phyloP scores from a whole-genome alignment of 2,888 invertebrate genomes.

The Watsonalla cultraria region DNA sequence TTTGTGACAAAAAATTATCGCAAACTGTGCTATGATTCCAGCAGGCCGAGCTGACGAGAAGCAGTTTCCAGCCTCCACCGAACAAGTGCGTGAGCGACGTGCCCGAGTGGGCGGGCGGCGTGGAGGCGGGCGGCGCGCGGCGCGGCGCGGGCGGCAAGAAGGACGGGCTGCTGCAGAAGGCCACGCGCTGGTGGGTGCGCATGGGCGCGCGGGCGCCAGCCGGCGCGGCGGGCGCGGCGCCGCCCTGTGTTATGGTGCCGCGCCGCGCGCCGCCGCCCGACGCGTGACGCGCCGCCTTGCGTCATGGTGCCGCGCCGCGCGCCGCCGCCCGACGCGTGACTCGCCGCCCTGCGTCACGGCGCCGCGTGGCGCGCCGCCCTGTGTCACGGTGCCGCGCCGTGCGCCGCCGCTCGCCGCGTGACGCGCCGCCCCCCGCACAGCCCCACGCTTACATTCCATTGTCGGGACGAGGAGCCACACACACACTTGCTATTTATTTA shows the following conservation, averaged over 20 bases:
- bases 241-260: conserved; percentile 31
- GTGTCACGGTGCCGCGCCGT: conserved; percentile 25
- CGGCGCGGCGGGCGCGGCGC: conserved; percentile 21
- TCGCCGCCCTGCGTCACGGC: conserved; percentile 44
- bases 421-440: conserved; percentile 49
- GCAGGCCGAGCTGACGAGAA: conserved; percentile 84
- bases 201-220: conserved; percentile 61
- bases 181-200: conserved; percentile 74
- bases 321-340: conserved; percentile 39
- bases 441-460: conserved; percentile 77
- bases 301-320: conserved; percentile 15
- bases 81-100: conserved; percentile 84
- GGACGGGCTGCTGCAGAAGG: conserved; percentile 75
- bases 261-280: conserved; percentile 41
- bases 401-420: conserved; percentile 43
- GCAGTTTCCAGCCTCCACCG: conserved; percentile 82
- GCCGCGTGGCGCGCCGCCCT: conserved; percentile 22
- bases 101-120: conserved; percentile 75
- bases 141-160: conserved; percentile 52
- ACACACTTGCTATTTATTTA: conserved; percentile 76
- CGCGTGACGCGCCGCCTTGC: conserved; percentile 20
- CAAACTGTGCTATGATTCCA: conserved; percentile 35
- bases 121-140: conserved; percentile 28
- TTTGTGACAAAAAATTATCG: background rate
- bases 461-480: conserved; percentile 65